Percentiles rank a stretch among this genome's conserved stretches.
Evolutionary conservation across 2,888 invertebrate species (phyloP).

Genomic region (Brachyptera risi): DNA sequence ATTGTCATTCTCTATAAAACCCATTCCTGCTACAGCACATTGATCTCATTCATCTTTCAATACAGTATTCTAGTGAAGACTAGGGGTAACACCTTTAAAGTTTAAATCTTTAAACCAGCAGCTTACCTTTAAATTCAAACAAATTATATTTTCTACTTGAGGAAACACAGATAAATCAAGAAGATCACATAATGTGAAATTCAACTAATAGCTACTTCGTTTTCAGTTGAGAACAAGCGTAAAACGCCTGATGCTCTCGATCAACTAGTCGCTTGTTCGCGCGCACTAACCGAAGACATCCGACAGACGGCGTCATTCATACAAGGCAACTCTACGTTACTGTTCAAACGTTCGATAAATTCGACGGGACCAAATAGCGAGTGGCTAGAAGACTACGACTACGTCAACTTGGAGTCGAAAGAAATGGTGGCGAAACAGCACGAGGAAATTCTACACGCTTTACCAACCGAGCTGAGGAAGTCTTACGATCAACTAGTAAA

Average conservation of each 20-base stretch:
- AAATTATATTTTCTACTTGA: no score
- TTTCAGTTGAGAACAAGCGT: background rate
- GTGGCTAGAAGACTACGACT: conserved; percentile 85
- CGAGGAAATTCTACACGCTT: conserved; percentile 65
- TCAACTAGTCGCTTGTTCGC: conserved; percentile 80
- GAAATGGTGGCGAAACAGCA: conserved; percentile 66
- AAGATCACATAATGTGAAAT: background rate
- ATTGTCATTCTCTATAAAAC: no score
- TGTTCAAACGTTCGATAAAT: conserved; percentile 63
- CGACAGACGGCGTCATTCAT: conserved; percentile 87
- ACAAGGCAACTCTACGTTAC: conserved; percentile 73
- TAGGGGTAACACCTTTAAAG: no score
- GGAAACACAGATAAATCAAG: background rate
- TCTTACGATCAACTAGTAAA: conserved; percentile 72
- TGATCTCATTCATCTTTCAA: no score
- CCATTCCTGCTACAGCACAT: no score
- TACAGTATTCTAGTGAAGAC: no score
- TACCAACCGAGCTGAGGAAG: conserved; percentile 66
- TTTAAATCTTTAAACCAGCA: no score
- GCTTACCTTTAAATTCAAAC: no score
- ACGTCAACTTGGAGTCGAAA: conserved; percentile 76
- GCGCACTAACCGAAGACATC: conserved; percentile 84
- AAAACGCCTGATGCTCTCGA: conserved; percentile 83
- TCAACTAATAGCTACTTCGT: no score
- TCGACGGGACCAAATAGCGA: conserved; percentile 49